Evolutionary conservation across 30 jellyfish, hydroid and myxozoan genomes (phyloP), one percentile per base, ranked within the genome.

Genomic region (Catostylus mosaicus): DNA sequence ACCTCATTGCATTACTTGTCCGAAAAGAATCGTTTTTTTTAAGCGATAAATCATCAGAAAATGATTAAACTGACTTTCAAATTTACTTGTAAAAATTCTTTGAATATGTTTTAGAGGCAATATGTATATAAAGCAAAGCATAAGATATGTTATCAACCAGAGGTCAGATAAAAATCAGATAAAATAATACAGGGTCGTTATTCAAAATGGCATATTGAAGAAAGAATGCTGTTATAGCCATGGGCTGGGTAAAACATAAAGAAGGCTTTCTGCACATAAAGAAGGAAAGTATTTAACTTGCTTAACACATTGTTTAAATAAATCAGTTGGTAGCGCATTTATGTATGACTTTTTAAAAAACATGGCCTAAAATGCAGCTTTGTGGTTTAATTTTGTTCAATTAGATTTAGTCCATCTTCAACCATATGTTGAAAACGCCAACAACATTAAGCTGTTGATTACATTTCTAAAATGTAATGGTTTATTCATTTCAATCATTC

Each of bases 361-460:
- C 3, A 10, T 7, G 67, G 67, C 19, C 29, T 10, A 7, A 52
- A 52, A n/a, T 4, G 29, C 67, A 14, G 56, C 67, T 52, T 52
- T 52, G 67, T 52, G 67, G 67, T 20, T 52, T 52, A 3, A 52
- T 52, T 24, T 20, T n/a, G 19, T 52, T n/a, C 24, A 52, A 52
- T 7, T 7, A 52, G 67, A 52, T 24, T n/a, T 16, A 52, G 3
- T 7, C 67, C 67, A 43, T 43, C 56, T 43, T 43, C n/a, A 43
- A 52, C 67, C 67, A 52, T 52, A 52, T 52, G 67, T n/a, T 7
- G 30, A 10, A 52, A 52, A 52, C 19, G 67, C 67, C 67, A 52
- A 7, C 67, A 52, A 3, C 30, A 14, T 52, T 10, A 52, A 52
- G 67, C 67, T 52, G 29, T 24, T 16, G 54, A 43, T 43, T 43